phyloP scores from a whole-genome alignment of 64 coral and sea anemone species.

The Pocillopora damicornis region DNA sequence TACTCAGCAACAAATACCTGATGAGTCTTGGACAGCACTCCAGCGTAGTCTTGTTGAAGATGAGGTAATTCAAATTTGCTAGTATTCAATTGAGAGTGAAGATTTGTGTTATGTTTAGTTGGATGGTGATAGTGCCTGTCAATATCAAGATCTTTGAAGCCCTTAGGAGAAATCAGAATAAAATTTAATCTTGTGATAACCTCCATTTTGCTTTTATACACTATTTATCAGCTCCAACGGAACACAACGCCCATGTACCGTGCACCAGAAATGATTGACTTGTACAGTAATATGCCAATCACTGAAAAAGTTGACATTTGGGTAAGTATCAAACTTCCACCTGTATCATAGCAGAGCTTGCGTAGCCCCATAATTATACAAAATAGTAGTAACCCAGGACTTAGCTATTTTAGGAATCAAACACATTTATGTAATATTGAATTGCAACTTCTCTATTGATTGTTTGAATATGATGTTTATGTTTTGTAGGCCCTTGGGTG shows the following conservation, averaged over 20 bases:
- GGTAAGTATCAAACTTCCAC: constrained; percentile 29
- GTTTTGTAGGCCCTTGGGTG: constrained; percentile 77
- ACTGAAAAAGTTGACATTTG: constrained; percentile 92
- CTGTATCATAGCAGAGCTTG: not conserved
- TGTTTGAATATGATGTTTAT: not conserved
- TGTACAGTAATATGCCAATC: constrained; percentile 94
- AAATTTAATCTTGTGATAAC: too few species aligned
- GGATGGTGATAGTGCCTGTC: not conserved
- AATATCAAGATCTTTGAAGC: too few species aligned
- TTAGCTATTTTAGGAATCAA: not conserved
- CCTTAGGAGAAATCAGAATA: too few species aligned
- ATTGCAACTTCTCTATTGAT: too few species aligned
- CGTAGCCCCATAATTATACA: too few species aligned
- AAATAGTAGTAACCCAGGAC: too few species aligned
- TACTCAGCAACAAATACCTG: constrained; percentile 52
- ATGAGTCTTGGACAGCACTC: constrained; percentile 91
- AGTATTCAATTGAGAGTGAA: not conserved
- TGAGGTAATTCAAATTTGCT: constrained; percentile 43
- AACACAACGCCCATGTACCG: constrained; percentile 99
- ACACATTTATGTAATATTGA: not conserved
- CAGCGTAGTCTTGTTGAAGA: constrained; percentile 85
- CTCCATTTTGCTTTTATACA: too few species aligned
- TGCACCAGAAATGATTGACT: constrained; percentile 96
- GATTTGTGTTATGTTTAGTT: not conserved
- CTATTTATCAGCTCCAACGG: constrained; percentile 47